Evolutionary conservation across 2,888 invertebrate species (phyloP).

Genomic region (Ypsolopha scabrella): DNA sequence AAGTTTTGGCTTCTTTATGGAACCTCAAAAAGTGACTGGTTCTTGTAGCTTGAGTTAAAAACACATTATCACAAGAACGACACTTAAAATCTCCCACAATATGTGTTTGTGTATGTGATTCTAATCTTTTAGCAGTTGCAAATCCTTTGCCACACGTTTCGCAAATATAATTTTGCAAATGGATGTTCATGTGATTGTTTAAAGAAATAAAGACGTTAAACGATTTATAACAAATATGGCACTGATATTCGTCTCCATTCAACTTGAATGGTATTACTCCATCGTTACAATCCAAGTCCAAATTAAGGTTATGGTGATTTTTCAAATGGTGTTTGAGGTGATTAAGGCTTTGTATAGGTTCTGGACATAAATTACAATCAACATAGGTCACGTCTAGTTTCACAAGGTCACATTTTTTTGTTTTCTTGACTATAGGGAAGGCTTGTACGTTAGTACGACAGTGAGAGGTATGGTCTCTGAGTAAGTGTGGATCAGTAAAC

Average conservation of each 20-base stretch:
- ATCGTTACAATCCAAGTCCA: slow-evolving; percentile 45
- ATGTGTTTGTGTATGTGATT: slow-evolving; percentile 24
- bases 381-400: slow-evolving; percentile 52
- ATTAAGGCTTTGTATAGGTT: slow-evolving; percentile 32
- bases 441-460: background rate
- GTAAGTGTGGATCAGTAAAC: background rate
- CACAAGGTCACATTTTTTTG: slow-evolving; percentile 51
- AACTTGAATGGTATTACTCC: slow-evolving; percentile 52
- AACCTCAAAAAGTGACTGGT: background rate
- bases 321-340: slow-evolving; percentile 39
- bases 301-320: slow-evolving; percentile 32
- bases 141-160: slow-evolving; percentile 57
- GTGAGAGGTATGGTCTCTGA: background rate
- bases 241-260: slow-evolving; percentile 41
- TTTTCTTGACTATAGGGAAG: slow-evolving; percentile 24
- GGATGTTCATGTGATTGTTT: slow-evolving; percentile 59
- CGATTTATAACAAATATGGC: slow-evolving; percentile 50
- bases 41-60: slow-evolving; percentile 8
- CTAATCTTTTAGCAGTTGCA: slow-evolving; percentile 49
- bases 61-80: slow-evolving; percentile 24
- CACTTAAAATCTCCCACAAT: slow-evolving; percentile 22
- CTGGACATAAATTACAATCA: slow-evolving; percentile 40
- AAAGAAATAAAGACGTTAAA: slow-evolving; percentile 56
- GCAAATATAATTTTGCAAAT: slow-evolving; percentile 55
- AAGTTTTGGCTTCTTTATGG: background rate